Evolutionary conservation across 64 coral and sea anemone genomes (phyloP).

Genomic region (Montipora sp.): DNA sequence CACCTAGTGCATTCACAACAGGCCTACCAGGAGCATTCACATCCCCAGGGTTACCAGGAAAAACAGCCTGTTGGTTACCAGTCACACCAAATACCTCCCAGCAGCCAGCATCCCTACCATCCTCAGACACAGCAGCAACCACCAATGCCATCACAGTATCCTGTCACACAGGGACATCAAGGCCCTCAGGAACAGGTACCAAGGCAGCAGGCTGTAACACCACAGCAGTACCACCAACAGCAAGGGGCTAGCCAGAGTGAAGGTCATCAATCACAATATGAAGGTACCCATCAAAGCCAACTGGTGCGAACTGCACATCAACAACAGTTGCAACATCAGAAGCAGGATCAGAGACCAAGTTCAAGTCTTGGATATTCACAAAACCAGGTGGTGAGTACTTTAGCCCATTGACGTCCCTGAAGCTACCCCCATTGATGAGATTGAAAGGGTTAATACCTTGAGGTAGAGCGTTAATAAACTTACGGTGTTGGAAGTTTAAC

Average conservation of each 20-base stretch:
- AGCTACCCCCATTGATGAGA: no score
- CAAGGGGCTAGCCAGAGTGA: slow-evolving; percentile 8
- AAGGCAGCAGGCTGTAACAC: slow-evolving; percentile 18
- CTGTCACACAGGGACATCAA: slow-evolving; percentile 39
- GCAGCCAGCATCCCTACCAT: slow-evolving; percentile 30
- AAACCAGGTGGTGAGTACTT: slow-evolving; percentile 11
- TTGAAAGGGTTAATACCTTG: no score
- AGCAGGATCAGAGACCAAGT: slow-evolving; percentile 55
- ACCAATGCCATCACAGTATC: background rate
- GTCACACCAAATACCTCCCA: slow-evolving; percentile 2
- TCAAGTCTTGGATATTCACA: slow-evolving; percentile 32
- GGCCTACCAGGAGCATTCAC: slow-evolving; percentile 21
- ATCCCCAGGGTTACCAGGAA: slow-evolving; percentile 29
- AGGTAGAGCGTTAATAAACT: no score
- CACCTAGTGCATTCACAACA: slow-evolving; percentile 22
- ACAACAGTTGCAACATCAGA: slow-evolving; percentile 43
- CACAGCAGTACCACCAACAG: slow-evolving; percentile 56
- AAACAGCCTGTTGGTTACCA: slow-evolving; percentile 24
- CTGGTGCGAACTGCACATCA: slow-evolving; percentile 50
- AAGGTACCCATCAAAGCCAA: slow-evolving; percentile 19
- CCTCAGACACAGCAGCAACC: slow-evolving; percentile 13
- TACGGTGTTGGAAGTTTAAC: no score
- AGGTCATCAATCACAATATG: slow-evolving; percentile 24
- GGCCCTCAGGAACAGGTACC: slow-evolving; percentile 37
- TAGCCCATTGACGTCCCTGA: no score